These are phyloP conservation scores for Cetoscarus ocellatus DNA, from an alignment of 2,797 vertebrate species.

Conservation along the genomic window DNA sequence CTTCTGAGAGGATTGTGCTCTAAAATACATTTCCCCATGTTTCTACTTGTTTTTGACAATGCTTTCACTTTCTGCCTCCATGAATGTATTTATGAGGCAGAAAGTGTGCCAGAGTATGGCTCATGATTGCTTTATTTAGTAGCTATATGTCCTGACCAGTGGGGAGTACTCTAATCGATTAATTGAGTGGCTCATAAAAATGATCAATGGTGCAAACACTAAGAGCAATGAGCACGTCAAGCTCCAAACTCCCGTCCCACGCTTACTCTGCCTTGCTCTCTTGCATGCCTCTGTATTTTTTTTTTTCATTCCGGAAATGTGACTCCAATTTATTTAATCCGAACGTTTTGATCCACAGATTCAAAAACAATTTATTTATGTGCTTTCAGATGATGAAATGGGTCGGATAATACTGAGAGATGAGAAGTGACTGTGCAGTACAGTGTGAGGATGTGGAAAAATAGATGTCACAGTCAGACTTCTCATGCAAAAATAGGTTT, in stretches of 20 bases:
- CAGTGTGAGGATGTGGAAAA: conserved; percentile 5
- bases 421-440: conserved; percentile 8
- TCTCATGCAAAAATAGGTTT: conserved; percentile 1
- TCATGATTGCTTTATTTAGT: conserved; percentile 91
- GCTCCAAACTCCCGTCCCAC: conserved; percentile 61
- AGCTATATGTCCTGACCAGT: conserved; percentile 88
- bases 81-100: conserved; percentile 80
- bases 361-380: conserved; percentile 46
- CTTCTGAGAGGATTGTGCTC: too few species aligned
- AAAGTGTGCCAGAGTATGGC: conserved; percentile 79
- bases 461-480: neutral
- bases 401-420: conserved; percentile 30
- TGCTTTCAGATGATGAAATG: conserved; percentile 29
- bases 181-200: conserved; percentile 91
- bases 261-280: conserved; percentile 13
- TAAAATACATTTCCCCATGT: neutral
- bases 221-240: conserved; percentile 82
- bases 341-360: conserved; percentile 25
- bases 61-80: conserved; percentile 26
- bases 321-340: conserved; percentile 46
- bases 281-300: conserved; percentile 13
- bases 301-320: neutral
- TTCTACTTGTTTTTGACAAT: conserved; percentile 3
- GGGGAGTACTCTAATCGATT: conserved; percentile 93
- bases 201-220: conserved; percentile 89